These are phyloP conservation scores for Clarias gariepinus DNA, from an alignment of 2,113 vertebrate species.

Conservation along the genomic window DNA sequence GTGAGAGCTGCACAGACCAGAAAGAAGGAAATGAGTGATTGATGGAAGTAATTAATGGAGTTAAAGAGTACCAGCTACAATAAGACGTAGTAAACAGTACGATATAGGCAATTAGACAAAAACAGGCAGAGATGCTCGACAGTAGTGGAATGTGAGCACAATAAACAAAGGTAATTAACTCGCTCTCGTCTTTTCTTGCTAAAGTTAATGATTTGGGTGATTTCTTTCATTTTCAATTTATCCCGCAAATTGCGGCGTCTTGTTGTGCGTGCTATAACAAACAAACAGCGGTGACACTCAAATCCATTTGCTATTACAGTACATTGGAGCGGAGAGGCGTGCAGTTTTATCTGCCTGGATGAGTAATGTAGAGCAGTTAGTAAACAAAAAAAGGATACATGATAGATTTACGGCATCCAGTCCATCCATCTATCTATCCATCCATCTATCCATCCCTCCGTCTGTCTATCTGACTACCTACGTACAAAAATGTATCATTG, in stretches of 20 bases:
- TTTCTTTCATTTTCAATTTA: slow-evolving; percentile 63
- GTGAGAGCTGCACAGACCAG: slow-evolving; percentile 11
- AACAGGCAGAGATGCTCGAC: slow-evolving; percentile 33
- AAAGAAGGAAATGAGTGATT: slow-evolving; percentile 46
- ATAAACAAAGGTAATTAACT: slow-evolving; percentile 54
- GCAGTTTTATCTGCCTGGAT: neutral
- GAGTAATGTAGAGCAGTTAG: neutral
- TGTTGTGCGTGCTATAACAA: slow-evolving; percentile 30
- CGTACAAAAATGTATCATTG: no score
- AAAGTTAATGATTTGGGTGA: slow-evolving; percentile 57
- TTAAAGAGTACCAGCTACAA: slow-evolving; percentile 42
- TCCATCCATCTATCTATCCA: neutral
- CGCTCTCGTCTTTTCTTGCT: slow-evolving; percentile 18
- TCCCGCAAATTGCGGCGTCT: slow-evolving; percentile 42
- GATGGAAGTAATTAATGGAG: slow-evolving; percentile 59
- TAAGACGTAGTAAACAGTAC: slow-evolving; percentile 46
- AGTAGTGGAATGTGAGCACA: slow-evolving; percentile 41
- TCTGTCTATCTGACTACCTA: neutral
- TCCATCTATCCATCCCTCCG: neutral
- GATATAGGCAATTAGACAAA: slow-evolving; percentile 25
- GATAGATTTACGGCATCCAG: neutral
- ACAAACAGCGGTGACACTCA: slow-evolving; percentile 30
- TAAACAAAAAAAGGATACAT: neutral
- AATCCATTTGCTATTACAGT: slow-evolving; percentile 9
- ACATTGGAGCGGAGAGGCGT: neutral